Conservation (phyloP, 2,888 invertebrate genomes). For the Seira sanloemensis region DNA sequence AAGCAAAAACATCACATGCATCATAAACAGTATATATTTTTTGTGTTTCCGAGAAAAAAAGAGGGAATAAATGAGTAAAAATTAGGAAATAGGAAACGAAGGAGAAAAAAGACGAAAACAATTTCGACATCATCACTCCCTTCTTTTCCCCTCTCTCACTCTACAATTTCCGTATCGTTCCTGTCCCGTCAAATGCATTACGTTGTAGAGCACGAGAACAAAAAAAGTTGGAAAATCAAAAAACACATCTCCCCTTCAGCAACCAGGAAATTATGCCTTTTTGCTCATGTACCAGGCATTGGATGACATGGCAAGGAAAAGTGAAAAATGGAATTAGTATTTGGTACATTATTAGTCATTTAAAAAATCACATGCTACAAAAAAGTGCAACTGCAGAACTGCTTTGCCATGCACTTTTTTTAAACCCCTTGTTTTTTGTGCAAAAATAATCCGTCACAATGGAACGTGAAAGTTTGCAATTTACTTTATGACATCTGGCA, state of each 20-base stretch:
- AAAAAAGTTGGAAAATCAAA: background rate
- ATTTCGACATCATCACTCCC: background rate
- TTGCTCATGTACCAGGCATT: slow-evolving; percentile 17
- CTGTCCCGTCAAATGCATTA: background rate
- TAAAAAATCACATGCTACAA: no score
- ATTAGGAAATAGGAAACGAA: slow-evolving; percentile 10
- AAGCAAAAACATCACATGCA: background rate
- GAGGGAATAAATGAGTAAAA: slow-evolving; percentile 10
- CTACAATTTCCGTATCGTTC: no score
- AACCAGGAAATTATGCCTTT: background rate
- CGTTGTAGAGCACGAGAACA: no score
- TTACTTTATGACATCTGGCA: background rate
- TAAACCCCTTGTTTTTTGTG: no score
- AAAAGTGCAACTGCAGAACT: background rate
- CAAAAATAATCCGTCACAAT: background rate
- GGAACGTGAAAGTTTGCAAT: background rate
- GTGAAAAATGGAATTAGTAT: no score
- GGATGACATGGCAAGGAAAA: slow-evolving; percentile 1
- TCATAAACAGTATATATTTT: slow-evolving; percentile 13
- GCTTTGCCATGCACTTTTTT: no score
- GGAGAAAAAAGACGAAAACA: background rate
- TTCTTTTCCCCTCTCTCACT: background rate
- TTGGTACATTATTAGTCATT: no score
- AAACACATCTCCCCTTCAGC: slow-evolving; percentile 1
- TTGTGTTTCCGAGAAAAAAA: slow-evolving; percentile 12